Evolutionary conservation across 2,888 invertebrate genomes (phyloP).

Genomic region (Sussaba pulchella): DNA sequence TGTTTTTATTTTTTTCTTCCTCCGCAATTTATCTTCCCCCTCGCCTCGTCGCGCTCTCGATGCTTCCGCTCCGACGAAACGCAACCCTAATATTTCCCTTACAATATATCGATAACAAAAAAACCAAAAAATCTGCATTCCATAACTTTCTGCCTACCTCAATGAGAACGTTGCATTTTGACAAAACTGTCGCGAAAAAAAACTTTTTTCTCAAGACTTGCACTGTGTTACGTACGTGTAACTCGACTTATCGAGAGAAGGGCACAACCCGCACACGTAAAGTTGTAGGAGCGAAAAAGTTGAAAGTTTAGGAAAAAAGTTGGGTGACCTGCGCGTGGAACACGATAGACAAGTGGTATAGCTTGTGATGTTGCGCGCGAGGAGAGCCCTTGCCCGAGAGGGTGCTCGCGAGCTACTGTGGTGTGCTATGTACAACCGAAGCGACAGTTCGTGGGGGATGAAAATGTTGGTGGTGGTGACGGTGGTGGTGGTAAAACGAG

Average conservation of each 20-base stretch:
- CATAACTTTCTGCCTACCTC: constrained; percentile 57
- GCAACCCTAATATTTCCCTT: constrained; percentile 38
- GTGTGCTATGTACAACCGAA: constrained; percentile 80
- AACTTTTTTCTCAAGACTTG: constrained; percentile 12
- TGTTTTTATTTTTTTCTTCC: constrained; percentile 25
- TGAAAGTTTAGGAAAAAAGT: constrained; percentile 37
- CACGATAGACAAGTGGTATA: constrained; percentile 44
- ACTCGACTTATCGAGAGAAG: not conserved
- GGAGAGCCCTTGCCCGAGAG: constrained; percentile 79
- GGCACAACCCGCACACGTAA: constrained; percentile 1
- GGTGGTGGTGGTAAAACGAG: constrained; percentile 69
- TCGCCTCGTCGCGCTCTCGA: constrained; percentile 57
- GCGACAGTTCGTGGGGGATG: constrained; percentile 78
- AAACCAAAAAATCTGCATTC: constrained; percentile 22
- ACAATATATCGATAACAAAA: constrained; percentile 43
- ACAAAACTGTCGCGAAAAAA: constrained; percentile 32
- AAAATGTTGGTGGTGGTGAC: constrained; percentile 39
- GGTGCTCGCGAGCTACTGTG: constrained; percentile 84
- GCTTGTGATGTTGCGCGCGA: constrained; percentile 70
- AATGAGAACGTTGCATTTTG: constrained; percentile 39
- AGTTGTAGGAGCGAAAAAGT: constrained; percentile 10
- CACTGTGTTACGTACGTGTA: constrained; percentile 2
- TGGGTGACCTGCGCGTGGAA: constrained; percentile 45
- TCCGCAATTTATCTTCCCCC: constrained; percentile 53
- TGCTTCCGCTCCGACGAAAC: constrained; percentile 43